Conservation (phyloP, 1,140 invertebrate species). For the Nomia melanderi region DNA sequence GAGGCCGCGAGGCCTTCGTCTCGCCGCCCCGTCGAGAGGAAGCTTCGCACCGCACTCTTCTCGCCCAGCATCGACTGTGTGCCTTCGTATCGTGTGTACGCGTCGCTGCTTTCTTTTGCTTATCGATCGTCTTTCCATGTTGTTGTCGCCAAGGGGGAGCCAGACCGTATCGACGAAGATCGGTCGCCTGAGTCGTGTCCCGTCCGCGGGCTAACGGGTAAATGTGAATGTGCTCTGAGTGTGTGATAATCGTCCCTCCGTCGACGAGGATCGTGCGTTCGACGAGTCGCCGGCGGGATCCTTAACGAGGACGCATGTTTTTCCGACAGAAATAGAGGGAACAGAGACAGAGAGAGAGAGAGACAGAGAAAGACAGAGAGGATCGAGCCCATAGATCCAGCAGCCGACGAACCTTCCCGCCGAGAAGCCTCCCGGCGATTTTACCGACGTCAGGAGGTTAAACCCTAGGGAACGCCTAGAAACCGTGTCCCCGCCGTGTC, state of each 20-base stretch:
- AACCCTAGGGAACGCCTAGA: neutral
- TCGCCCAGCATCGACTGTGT: conserved; percentile 10
- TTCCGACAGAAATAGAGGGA: conserved; percentile 52
- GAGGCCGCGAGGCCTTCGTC: neutral
- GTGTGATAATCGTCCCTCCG: conserved; percentile 27
- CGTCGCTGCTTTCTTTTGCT: conserved; percentile 52
- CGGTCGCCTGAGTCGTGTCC: conserved; percentile 11
- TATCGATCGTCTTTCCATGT: conserved; percentile 41
- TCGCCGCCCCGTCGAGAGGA: neutral
- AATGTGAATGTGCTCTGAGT: conserved; percentile 25
- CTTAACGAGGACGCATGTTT: conserved; percentile 49
- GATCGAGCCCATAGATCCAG: too few relatives aligned
- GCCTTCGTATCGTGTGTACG: neutral
- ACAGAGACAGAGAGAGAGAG: neutral
- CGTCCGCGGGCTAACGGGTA: conserved; percentile 43
- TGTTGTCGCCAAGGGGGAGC: conserved; percentile 5
- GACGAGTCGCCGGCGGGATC: neutral
- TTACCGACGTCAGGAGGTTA: neutral
- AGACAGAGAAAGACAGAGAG: too few relatives aligned
- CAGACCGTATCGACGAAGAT: neutral
- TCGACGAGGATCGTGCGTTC: conserved; percentile 32
- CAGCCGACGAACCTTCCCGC: neutral
- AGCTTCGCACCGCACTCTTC: conserved; percentile 37
- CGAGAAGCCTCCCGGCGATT: neutral
- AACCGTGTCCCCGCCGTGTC: neutral